Percentiles rank a stretch among this genome's conserved stretches.
Evolutionary conservation across 2,113 vertebrate genomes (phyloP).

Genomic region (Chunga burmeisteri): DNA sequence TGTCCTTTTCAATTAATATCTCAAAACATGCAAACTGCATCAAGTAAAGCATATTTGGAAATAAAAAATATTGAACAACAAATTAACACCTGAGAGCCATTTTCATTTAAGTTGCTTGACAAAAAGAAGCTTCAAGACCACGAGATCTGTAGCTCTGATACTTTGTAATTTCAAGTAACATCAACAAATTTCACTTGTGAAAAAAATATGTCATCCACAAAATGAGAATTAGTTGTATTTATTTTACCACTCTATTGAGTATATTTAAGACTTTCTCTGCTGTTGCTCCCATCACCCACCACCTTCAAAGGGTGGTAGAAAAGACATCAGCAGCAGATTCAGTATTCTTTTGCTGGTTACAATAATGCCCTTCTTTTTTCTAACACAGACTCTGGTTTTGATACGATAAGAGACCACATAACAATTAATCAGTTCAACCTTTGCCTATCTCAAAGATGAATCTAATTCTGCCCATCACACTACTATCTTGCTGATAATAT

Average conservation of each 20-base stretch:
- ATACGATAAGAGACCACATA: background rate
- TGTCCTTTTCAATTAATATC: background rate
- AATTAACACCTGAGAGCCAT: background rate
- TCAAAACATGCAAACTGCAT: background rate
- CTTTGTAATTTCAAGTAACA: background rate
- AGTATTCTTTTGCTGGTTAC: background rate
- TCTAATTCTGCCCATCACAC: background rate
- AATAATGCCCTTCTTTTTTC: background rate
- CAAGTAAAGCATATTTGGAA: background rate
- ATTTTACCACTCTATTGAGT: background rate
- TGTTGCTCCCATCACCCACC: background rate
- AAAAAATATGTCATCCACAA: background rate
- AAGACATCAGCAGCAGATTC: background rate
- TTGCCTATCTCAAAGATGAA: background rate
- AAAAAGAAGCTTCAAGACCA: background rate
- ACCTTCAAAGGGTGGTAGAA: background rate
- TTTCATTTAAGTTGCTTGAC: background rate
- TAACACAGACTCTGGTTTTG: background rate
- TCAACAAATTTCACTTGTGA: background rate
- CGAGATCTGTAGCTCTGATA: background rate
- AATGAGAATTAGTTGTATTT: background rate
- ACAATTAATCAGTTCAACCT: background rate
- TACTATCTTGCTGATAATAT: background rate
- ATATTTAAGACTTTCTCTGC: background rate
- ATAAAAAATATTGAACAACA: background rate